A percentile compares a stretch with the other conserved stretches of the same genome.
phyloP scores from a whole-genome alignment of 2,888 invertebrate genomes.

The Latheticus oryzae region DNA sequence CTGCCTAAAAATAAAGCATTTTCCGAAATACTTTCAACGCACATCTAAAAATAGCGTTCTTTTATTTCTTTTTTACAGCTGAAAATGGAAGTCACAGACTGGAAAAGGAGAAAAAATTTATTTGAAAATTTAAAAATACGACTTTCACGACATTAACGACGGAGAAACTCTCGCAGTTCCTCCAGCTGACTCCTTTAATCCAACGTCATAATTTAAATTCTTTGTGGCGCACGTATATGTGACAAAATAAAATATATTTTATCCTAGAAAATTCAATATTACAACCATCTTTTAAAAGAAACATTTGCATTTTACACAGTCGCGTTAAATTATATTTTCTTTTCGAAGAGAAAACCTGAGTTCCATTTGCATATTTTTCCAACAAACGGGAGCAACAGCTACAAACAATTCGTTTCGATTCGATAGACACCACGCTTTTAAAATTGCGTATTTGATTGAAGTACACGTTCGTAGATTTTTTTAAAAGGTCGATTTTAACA shows the following conservation, averaged over 20 bases:
- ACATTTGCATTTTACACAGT: slow-evolving; percentile 27
- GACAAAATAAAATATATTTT: slow-evolving; percentile 26
- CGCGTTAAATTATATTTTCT: slow-evolving; percentile 23
- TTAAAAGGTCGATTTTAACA: no score
- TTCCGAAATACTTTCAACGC: no score
- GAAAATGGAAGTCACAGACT: slow-evolving; percentile 15
- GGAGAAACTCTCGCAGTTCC: slow-evolving; percentile 1
- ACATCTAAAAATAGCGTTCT: no score
- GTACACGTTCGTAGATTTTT: no score
- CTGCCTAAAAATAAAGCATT: no score
- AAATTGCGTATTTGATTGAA: no score
- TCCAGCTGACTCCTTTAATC: slow-evolving; percentile 11
- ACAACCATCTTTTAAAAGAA: slow-evolving; percentile 3
- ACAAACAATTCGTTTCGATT: neutral
- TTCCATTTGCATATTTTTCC: no score
- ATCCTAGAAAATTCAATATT: slow-evolving; percentile 12
- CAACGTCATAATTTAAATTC: slow-evolving; percentile 23
- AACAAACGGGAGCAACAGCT: no score
- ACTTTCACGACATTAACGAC: no score
- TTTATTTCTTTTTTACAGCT: no score
- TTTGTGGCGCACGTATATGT: slow-evolving; percentile 11
- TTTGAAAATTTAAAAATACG: slow-evolving; percentile 2
- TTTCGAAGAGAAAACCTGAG: slow-evolving; percentile 1
- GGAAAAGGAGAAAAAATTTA: slow-evolving; percentile 3
- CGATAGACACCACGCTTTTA: no score